These are phyloP conservation scores for Lethocerus indicus DNA, from an alignment of 1,140 invertebrate species.

Conservation along the genomic window DNA sequence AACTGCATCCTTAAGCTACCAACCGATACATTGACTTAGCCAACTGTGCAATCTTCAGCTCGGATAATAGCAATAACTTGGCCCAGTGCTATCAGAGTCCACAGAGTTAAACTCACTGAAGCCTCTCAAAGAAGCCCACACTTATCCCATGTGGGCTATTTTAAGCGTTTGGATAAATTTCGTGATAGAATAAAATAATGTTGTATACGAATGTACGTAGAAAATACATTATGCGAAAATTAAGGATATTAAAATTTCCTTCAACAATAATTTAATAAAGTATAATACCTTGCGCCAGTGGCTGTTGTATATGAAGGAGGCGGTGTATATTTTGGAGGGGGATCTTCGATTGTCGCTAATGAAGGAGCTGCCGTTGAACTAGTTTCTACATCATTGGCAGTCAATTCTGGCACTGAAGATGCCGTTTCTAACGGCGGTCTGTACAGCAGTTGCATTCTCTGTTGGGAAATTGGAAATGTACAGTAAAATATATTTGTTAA, in stretches of 20 bases:
- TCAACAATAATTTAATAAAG: not conserved
- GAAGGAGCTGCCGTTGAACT: constrained; percentile 17
- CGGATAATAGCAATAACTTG: no score
- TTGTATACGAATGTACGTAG: not conserved
- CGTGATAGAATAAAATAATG: not conserved
- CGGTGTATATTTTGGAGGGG: constrained; percentile 82
- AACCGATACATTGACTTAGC: no score
- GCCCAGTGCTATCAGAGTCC: no score
- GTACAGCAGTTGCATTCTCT: constrained; percentile 59
- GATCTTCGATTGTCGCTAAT: constrained; percentile 42
- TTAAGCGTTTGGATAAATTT: no score
- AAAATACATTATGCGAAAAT: not conserved
- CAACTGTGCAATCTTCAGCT: no score
- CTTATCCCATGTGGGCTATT: no score
- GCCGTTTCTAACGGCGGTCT: constrained; percentile 33
- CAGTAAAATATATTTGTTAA: not conserved
- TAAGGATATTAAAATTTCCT: not conserved
- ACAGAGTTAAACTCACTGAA: no score
- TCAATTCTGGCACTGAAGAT: constrained; percentile 19
- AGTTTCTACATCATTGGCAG: not conserved
- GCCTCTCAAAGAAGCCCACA: no score
- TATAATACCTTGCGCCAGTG: constrained; percentile 44
- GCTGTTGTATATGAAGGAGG: constrained; percentile 83
- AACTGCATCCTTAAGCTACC: no score
- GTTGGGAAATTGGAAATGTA: constrained; percentile 18